Evolutionary conservation across 2,113 vertebrate genomes (phyloP).

Genomic region (Engystomops pustulosus): DNA sequence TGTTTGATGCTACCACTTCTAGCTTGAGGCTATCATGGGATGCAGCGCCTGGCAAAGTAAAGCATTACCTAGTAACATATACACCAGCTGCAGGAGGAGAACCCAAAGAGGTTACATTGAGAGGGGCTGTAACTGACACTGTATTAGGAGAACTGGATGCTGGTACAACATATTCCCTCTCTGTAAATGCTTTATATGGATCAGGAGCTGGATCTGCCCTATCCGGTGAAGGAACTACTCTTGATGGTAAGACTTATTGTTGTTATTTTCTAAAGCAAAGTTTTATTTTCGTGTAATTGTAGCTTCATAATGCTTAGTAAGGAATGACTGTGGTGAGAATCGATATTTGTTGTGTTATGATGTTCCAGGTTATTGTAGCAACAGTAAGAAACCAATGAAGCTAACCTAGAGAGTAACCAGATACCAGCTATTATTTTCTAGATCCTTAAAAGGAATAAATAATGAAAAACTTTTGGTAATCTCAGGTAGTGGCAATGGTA

Average conservation of each 20-base stretch:
- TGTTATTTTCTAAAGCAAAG: background rate
- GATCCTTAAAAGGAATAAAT: too few species aligned
- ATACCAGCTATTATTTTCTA: too few species aligned
- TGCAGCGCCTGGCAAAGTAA: conserved; percentile 88
- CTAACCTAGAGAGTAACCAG: too few species aligned
- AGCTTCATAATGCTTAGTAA: too few species aligned
- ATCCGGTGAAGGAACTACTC: conserved; percentile 86
- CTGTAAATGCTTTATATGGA: conserved; percentile 87
- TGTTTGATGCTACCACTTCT: conserved; percentile 88
- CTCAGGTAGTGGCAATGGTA: too few species aligned
- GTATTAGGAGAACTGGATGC: conserved; percentile 82
- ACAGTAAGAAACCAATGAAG: too few species aligned
- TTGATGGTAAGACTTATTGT: conserved; percentile 85
- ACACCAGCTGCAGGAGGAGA: conserved; percentile 84
- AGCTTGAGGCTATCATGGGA: conserved; percentile 89
- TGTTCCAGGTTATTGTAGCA: too few species aligned
- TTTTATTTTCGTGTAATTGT: too few species aligned
- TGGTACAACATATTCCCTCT: conserved; percentile 86
- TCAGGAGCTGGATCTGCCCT: conserved; percentile 89
- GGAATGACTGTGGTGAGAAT: too few species aligned
- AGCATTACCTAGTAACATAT: conserved; percentile 86
- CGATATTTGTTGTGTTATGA: too few species aligned
- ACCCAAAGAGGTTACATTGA: conserved; percentile 83
- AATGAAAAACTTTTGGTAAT: too few species aligned
- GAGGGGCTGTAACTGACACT: conserved; percentile 78